phyloP scores from a whole-genome alignment of 2,888 invertebrate species.

The Synergus itoensis region DNA sequence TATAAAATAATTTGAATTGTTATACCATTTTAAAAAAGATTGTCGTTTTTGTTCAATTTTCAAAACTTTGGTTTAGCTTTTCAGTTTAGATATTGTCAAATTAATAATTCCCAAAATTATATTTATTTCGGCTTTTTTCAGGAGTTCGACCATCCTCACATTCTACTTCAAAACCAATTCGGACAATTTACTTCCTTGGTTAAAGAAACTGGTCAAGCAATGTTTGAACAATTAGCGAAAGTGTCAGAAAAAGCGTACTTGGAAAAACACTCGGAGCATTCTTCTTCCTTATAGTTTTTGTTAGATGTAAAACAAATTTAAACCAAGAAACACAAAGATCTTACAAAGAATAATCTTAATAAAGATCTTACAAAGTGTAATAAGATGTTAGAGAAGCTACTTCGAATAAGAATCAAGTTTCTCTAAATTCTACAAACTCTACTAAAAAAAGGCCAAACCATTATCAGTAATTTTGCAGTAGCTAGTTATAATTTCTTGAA shows the following conservation, averaged over 20 bases:
- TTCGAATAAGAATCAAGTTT: not conserved
- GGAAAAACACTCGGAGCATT: constrained; percentile 59
- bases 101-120: not conserved
- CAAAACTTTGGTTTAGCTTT: too few species aligned
- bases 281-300: not conserved
- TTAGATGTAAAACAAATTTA: not conserved
- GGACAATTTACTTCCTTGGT: constrained; percentile 81
- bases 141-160: constrained; percentile 60
- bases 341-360: too few species aligned
- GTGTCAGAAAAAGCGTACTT: constrained; percentile 78
- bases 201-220: constrained; percentile 81
- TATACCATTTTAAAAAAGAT: not conserved
- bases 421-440: not conserved
- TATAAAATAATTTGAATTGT: not conserved
- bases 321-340: not conserved
- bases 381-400: not conserved
- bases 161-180: constrained; percentile 79
- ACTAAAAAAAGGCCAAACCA: not conserved
- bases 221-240: constrained; percentile 78
- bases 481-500: not conserved
- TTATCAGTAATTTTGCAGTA: not conserved
- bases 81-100: too few species aligned
- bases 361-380: not conserved
- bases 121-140: constrained; percentile 47
- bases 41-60: not conserved